Conservation (phyloP, 2,113 vertebrate genomes). For the Catharus minimus region DNA sequence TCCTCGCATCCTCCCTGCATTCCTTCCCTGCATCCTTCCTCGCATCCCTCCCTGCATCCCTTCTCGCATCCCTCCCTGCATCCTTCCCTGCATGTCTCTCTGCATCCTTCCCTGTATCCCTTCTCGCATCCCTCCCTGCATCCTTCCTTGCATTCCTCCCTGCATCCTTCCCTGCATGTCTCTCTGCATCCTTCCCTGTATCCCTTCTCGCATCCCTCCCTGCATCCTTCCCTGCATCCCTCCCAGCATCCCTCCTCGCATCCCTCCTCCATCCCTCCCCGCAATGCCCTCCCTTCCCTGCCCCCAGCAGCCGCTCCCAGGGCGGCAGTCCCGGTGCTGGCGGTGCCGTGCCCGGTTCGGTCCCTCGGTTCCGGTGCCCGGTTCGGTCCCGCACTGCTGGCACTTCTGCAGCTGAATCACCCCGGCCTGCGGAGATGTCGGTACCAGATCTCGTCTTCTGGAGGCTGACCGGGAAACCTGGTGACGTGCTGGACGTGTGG, state of each 20-base stretch:
- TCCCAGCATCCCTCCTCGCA: rapidly evolving
- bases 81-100: rapidly evolving
- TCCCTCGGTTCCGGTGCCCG: not conserved
- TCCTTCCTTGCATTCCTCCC: not conserved
- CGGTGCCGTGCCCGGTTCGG: not conserved
- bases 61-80: not conserved
- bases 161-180: rapidly evolving
- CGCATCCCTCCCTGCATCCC: not conserved
- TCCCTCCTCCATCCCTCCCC: not conserved
- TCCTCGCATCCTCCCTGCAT: too few species aligned
- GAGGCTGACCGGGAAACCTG: not conserved
- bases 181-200: rapidly evolving
- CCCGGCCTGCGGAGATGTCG: not conserved
- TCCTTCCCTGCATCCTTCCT: too few species aligned
- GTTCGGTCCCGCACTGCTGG: not conserved
- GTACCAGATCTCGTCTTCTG: not conserved
- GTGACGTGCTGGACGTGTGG: not conserved
- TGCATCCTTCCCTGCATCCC: rapidly evolving
- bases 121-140: too few species aligned
- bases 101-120: rapidly evolving
- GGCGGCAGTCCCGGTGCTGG: not conserved
- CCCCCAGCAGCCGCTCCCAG: not conserved
- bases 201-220: rapidly evolving
- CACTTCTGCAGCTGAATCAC: not conserved
- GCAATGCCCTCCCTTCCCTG: not conserved